These are phyloP conservation scores for Pseudococcus viburni DNA, from an alignment of 2,888 invertebrate species.

Conservation along the genomic window DNA sequence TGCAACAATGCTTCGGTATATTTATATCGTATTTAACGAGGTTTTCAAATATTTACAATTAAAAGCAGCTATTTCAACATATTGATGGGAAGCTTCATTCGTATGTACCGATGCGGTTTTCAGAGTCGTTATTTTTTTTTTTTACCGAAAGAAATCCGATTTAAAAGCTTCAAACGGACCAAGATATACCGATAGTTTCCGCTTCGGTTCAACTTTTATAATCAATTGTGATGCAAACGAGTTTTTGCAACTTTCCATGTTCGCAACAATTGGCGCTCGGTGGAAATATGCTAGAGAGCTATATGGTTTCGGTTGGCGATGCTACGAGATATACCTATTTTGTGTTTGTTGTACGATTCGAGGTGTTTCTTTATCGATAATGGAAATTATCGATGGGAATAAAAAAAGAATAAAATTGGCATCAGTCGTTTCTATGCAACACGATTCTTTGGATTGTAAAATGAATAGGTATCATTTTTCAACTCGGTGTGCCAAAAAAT, in stretches of 20 bases:
- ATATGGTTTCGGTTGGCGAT: not conserved
- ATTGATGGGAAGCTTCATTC: not conserved
- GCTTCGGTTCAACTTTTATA: not conserved
- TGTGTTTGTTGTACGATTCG: too few relatives aligned
- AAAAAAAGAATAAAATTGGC: too few relatives aligned
- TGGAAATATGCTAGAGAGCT: too few relatives aligned
- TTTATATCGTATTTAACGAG: slow-evolving; percentile 32
- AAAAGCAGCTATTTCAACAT: slow-evolving; percentile 26
- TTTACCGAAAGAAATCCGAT: not conserved
- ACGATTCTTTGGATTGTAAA: too few relatives aligned
- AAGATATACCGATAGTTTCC: not conserved
- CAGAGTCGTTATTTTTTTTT: not conserved
- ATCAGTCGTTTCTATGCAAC: too few relatives aligned
- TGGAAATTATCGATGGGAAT: too few relatives aligned
- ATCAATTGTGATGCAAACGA: slow-evolving; percentile 6
- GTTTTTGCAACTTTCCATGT: not conserved
- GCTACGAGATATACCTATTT: too few relatives aligned
- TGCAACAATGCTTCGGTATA: slow-evolving; percentile 31
- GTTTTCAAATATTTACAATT: slow-evolving; percentile 36
- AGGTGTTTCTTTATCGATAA: too few relatives aligned
- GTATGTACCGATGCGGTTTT: slow-evolving; percentile 15
- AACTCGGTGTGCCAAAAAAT: too few relatives aligned
- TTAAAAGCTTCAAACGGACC: not conserved
- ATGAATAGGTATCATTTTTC: too few relatives aligned
- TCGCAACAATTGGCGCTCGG: not conserved